phyloP scores from a whole-genome alignment of 2,888 invertebrate species.

The Ypsolopha sequella region DNA sequence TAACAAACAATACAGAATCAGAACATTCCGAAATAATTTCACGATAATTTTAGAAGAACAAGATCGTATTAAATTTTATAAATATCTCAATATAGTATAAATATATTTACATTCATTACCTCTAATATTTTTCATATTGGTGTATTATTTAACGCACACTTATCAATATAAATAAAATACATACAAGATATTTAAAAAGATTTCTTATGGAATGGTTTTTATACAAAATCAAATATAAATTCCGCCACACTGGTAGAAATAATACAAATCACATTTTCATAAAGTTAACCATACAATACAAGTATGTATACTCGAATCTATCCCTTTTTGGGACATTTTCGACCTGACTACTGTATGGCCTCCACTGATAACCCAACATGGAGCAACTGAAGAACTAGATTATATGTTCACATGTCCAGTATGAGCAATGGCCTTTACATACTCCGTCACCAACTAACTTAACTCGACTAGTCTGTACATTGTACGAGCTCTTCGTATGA shows the following conservation, averaged over 20 bases:
- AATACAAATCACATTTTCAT: conserved; percentile 55
- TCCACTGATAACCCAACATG: no score
- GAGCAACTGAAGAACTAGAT: no score
- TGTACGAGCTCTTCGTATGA: conserved; percentile 44
- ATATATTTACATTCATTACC: conserved; percentile 66
- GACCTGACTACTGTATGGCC: no score
- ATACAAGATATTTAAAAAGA: conserved; percentile 39
- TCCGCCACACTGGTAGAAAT: conserved; percentile 51
- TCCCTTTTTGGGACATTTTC: no score
- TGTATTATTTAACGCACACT: conserved; percentile 68
- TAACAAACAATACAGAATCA: conserved; percentile 12
- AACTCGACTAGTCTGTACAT: conserved; percentile 62
- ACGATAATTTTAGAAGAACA: conserved; percentile 64
- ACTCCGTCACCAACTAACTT: conserved; percentile 12
- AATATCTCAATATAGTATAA: conserved; percentile 67
- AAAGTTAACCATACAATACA: conserved; percentile 25
- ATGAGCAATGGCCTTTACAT: not conserved
- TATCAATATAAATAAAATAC: conserved; percentile 49
- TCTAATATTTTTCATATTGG: conserved; percentile 61
- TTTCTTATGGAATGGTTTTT: conserved; percentile 67
- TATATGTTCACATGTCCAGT: no score
- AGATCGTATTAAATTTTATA: conserved; percentile 68
- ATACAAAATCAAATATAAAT: conserved; percentile 62
- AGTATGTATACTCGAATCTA: no score
- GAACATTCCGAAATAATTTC: conserved; percentile 36